These are phyloP conservation scores for Amia ocellicauda DNA, from an alignment of 2,113 vertebrate species.

Conservation along the genomic window DNA sequence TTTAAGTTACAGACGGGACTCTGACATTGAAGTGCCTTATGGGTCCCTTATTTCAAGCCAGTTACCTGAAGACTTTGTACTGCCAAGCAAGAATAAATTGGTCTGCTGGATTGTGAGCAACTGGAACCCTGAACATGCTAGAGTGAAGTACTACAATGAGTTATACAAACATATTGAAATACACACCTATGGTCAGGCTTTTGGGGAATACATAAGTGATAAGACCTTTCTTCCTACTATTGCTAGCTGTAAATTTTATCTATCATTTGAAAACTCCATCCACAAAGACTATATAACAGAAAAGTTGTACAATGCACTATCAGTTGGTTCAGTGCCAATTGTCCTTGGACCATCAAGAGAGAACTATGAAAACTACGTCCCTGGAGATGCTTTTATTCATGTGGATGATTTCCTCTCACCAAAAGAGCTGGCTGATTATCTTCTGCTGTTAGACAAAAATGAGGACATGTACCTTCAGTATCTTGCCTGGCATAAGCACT, in stretches of 20 bases:
- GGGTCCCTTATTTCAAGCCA: slow-evolving; percentile 84
- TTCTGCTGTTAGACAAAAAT: slow-evolving; percentile 90
- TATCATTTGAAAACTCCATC: slow-evolving; percentile 95
- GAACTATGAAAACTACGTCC: slow-evolving; percentile 96
- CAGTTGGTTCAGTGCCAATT: slow-evolving; percentile 87
- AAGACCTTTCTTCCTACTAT: slow-evolving; percentile 92
- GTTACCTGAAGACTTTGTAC: slow-evolving; percentile 79
- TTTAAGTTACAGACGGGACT: slow-evolving; percentile 88
- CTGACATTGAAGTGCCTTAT: slow-evolving; percentile 97
- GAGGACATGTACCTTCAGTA: slow-evolving; percentile 89
- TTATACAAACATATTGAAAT: slow-evolving; percentile 93
- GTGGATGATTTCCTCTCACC: slow-evolving; percentile 90
- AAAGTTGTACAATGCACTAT: slow-evolving; percentile 92
- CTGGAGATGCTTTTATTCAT: slow-evolving; percentile 90
- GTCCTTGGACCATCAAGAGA: slow-evolving; percentile 86
- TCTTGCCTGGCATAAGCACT: slow-evolving; percentile 91
- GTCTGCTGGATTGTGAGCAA: slow-evolving; percentile 98
- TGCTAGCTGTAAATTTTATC: slow-evolving; percentile 91
- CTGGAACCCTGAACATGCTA: slow-evolving; percentile 91
- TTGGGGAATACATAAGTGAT: slow-evolving; percentile 84
- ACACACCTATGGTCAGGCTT: slow-evolving; percentile 87
- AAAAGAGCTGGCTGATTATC: slow-evolving; percentile 87
- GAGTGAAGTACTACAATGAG: slow-evolving; percentile 95
- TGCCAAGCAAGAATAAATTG: slow-evolving; percentile 88
- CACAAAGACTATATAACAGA: slow-evolving; percentile 97